These are phyloP conservation scores for Raja brachyura DNA, from an alignment of 2,113 vertebrate genomes.

Conservation along the genomic window DNA sequence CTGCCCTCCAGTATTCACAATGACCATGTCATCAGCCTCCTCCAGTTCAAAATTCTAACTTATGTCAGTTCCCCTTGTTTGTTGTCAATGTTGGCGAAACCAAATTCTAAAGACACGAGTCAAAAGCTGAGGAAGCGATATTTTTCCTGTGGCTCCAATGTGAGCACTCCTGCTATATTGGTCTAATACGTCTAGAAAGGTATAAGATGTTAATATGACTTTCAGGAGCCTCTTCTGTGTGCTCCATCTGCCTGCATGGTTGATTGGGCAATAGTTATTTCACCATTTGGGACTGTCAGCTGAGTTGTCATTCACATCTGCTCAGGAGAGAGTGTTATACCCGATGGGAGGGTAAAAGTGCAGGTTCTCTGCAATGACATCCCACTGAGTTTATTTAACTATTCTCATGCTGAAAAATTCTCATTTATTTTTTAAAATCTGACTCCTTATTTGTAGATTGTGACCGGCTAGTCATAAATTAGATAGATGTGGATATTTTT, in stretches of 20 bases:
- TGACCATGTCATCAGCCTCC: too few species aligned
- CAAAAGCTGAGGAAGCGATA: too few species aligned
- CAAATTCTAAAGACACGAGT: too few species aligned
- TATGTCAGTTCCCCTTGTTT: too few species aligned
- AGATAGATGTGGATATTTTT: neutral
- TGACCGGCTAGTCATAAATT: neutral
- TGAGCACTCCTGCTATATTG: neutral
- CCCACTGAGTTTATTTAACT: neutral
- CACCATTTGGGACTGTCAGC: neutral
- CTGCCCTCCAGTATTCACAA: too few species aligned
- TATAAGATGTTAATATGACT: neutral
- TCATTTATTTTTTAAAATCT: too few species aligned
- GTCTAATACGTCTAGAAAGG: neutral
- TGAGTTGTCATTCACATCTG: neutral
- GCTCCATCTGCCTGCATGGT: neutral
- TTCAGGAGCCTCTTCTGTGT: neutral
- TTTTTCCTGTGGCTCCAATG: neutral
- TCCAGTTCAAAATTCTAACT: too few species aligned
- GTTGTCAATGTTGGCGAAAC: too few species aligned
- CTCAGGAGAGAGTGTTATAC: neutral
- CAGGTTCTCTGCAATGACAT: neutral
- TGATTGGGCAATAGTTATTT: neutral
- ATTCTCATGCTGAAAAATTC: neutral
- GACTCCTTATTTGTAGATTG: neutral
- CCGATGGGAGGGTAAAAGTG: neutral